Conservation (phyloP, 2,888 invertebrate species). For the Apodemia zela region DNA sequence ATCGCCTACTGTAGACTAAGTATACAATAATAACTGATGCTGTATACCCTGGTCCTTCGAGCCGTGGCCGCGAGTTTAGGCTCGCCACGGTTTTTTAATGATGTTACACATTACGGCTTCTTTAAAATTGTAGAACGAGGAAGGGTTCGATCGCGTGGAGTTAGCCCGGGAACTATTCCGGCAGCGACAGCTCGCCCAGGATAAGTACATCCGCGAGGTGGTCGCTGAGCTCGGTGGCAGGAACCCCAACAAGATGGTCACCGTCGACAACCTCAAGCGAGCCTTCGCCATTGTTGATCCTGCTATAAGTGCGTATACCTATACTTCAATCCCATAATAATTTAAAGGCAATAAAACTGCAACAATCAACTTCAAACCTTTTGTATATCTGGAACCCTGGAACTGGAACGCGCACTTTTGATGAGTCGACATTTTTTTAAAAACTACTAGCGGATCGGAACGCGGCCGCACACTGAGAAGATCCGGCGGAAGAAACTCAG, state of each 20-base stretch:
- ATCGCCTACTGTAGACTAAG: too few species aligned
- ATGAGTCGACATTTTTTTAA: too few species aligned
- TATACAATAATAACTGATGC: too few species aligned
- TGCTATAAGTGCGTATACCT: slow-evolving; percentile 49
- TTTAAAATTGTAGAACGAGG: slow-evolving; percentile 53
- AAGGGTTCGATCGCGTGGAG: slow-evolving; percentile 70
- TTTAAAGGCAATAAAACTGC: background rate
- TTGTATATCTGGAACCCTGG: too few species aligned
- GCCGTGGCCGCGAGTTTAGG: too few species aligned
- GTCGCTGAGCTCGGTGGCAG: slow-evolving; percentile 52
- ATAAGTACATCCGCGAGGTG: slow-evolving; percentile 70
- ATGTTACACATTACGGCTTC: background rate
- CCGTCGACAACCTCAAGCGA: slow-evolving; percentile 43
- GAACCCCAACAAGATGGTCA: slow-evolving; percentile 42
- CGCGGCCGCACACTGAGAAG: too few species aligned
- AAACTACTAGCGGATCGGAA: too few species aligned
- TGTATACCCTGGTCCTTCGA: too few species aligned
- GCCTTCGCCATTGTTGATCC: slow-evolving; percentile 71
- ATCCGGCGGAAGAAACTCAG: too few species aligned
- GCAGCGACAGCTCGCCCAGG: slow-evolving; percentile 65
- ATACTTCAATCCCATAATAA: background rate
- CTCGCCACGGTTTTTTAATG: too few species aligned
- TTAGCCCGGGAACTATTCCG: slow-evolving; percentile 64
- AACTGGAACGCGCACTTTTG: too few species aligned
- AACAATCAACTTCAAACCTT: background rate